A percentile compares a stretch with the other conserved stretches of the same genome.
phyloP scores from a whole-genome alignment of 2,888 invertebrate genomes.

The Brenthis ino region DNA sequence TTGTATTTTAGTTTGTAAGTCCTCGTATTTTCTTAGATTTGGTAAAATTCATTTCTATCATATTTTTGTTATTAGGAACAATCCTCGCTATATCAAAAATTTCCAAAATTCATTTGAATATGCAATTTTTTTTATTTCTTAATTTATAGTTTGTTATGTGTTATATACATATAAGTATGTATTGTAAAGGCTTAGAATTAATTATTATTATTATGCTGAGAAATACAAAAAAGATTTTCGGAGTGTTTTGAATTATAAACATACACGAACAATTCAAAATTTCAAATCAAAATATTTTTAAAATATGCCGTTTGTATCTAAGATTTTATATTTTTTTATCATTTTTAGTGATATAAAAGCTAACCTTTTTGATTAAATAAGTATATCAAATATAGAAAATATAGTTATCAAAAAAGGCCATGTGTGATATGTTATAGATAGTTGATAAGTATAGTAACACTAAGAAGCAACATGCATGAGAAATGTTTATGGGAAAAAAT shows the following conservation, averaged over 20 bases:
- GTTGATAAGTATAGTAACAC: slow-evolving; percentile 1
- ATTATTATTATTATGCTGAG: neutral
- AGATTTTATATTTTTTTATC: too few species aligned
- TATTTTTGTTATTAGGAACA: slow-evolving; percentile 19
- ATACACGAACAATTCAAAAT: too few species aligned
- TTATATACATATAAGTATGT: neutral
- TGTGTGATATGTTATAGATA: slow-evolving; percentile 26
- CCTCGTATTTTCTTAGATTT: neutral
- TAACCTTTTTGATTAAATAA: too few species aligned
- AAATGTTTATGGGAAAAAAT: too few species aligned
- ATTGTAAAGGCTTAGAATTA: neutral
- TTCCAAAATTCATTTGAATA: slow-evolving; percentile 7
- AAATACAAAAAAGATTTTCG: too few species aligned
- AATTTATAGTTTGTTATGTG: neutral
- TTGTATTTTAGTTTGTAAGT: neutral
- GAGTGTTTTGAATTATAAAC: too few species aligned
- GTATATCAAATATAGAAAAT: neutral
- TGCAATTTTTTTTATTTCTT: slow-evolving; percentile 9
- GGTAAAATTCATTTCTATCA: neutral
- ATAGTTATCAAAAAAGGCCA: slow-evolving; percentile 22
- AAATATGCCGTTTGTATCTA: too few species aligned
- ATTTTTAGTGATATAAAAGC: too few species aligned
- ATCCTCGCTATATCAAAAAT: slow-evolving; percentile 12
- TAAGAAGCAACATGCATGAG: slow-evolving; percentile 5
- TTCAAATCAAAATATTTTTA: too few species aligned